Evolutionary conservation across 2,888 invertebrate species (phyloP).

Genomic region (Agonopterix subpropinquella): DNA sequence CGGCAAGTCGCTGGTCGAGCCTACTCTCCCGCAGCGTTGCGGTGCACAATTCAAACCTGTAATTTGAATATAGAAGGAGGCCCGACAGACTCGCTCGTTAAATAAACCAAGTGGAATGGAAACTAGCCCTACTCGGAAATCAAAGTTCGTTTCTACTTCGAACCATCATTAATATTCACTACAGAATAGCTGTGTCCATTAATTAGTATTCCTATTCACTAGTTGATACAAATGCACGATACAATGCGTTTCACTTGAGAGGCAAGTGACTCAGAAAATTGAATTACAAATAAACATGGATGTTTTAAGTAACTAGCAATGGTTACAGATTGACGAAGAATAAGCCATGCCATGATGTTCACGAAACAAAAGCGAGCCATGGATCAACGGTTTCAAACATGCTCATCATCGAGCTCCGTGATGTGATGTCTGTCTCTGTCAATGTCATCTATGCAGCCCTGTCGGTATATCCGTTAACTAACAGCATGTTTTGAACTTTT

Average conservation of each 20-base stretch:
- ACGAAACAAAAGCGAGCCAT: too few species aligned
- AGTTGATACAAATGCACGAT: neutral
- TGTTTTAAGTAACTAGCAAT: too few species aligned
- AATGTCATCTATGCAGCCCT: too few species aligned
- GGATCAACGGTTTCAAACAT: too few species aligned
- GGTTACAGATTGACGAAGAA: too few species aligned
- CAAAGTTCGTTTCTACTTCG: slow-evolving; percentile 15
- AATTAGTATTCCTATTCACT: slow-evolving; percentile 2
- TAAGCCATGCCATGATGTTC: too few species aligned
- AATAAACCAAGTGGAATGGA: slow-evolving; percentile 29
- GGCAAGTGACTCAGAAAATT: too few species aligned
- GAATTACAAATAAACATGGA: too few species aligned
- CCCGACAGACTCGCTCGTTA: slow-evolving; percentile 30
- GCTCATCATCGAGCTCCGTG: too few species aligned
- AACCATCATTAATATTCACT: slow-evolving; percentile 16
- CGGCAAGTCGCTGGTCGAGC: slow-evolving; percentile 12
- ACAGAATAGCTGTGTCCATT: slow-evolving; percentile 4
- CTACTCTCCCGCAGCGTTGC: slow-evolving; percentile 31
- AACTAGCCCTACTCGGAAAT: slow-evolving; percentile 35
- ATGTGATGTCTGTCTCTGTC: too few species aligned
- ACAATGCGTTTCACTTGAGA: too few species aligned
- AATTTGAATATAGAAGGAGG: slow-evolving; percentile 54
- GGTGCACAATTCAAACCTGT: slow-evolving; percentile 50
- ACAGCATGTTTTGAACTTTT: slow-evolving; percentile 13
- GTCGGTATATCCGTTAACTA: neutral